A percentile compares a stretch with the other conserved stretches of the same genome.
Evolutionary conservation across 1,140 invertebrate species (phyloP).

Genomic region (Drosophila subpulchrella): DNA sequence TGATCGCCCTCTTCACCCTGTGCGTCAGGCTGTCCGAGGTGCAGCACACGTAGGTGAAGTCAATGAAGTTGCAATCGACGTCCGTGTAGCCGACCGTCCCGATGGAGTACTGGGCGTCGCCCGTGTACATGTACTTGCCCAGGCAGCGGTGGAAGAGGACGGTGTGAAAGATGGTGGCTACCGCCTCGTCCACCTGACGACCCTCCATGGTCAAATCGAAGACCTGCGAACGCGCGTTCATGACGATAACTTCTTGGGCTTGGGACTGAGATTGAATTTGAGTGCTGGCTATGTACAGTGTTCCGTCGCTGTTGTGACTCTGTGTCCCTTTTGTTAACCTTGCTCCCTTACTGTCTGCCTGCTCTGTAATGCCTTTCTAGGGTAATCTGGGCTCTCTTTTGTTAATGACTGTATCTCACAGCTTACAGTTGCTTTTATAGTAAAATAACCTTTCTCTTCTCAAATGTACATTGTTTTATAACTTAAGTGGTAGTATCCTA

Average conservation of each 20-base stretch:
- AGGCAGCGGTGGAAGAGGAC: conserved; percentile 96
- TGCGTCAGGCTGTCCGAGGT: conserved; percentile 91
- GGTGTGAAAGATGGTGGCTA: conserved; percentile 97
- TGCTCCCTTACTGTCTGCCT: background rate
- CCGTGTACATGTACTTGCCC: conserved; percentile 97
- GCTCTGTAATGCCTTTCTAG: background rate
- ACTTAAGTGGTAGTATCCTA: conserved; percentile 14
- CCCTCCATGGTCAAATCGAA: conserved; percentile 96
- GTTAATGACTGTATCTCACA: background rate
- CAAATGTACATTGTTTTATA: conserved; percentile 4
- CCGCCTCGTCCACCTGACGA: conserved; percentile 97
- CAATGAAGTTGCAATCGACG: conserved; percentile 98
- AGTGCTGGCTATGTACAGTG: conserved; percentile 16
- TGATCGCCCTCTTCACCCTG: conserved; percentile 92
- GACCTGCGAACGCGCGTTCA: conserved; percentile 95
- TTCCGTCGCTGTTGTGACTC: conserved; percentile 6
- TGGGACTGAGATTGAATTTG: background rate
- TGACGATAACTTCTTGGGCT: conserved; percentile 79
- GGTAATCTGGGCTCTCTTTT: background rate
- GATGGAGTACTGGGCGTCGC: conserved; percentile 96
- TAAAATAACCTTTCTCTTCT: conserved; percentile 4
- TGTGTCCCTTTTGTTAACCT: conserved; percentile 8
- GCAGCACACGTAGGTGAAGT: conserved; percentile 98
- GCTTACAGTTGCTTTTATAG: conserved; percentile 12
- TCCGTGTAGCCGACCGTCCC: conserved; percentile 97